phyloP scores from a whole-genome alignment of 2,888 invertebrate species.

The Drosophila phalerata region DNA sequence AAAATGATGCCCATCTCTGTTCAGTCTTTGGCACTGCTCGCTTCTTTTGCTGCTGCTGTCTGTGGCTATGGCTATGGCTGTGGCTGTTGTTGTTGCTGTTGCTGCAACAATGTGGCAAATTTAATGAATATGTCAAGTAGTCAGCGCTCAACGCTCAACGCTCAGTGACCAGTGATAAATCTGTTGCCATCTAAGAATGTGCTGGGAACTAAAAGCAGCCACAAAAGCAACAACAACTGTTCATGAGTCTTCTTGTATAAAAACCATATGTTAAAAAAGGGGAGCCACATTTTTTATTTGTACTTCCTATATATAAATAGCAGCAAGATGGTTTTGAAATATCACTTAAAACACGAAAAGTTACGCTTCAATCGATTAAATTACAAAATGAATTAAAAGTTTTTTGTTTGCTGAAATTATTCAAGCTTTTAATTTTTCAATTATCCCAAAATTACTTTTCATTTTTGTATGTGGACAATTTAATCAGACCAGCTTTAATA shows the following conservation, averaged over 20 bases:
- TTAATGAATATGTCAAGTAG: constrained; percentile 80
- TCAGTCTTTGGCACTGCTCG: constrained; percentile 14
- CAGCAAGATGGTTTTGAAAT: too few relatives aligned
- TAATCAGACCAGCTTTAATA: too few relatives aligned
- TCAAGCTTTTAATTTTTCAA: too few relatives aligned
- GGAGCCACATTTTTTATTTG: neutral
- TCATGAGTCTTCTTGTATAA: neutral
- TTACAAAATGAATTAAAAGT: too few relatives aligned
- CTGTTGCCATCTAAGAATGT: constrained; percentile 63
- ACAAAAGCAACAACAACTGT: neutral
- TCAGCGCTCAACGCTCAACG: constrained; percentile 63
- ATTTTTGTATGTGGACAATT: too few relatives aligned
- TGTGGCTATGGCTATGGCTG: too few relatives aligned
- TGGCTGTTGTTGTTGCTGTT: constrained; percentile 16
- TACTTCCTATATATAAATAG: too few relatives aligned
- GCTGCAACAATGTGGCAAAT: constrained; percentile 78
- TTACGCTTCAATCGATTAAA: too few relatives aligned
- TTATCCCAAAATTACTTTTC: too few relatives aligned
- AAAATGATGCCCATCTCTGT: constrained; percentile 81
- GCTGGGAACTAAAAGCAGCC: constrained; percentile 42
- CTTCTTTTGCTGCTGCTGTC: constrained; percentile 5
- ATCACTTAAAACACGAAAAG: too few relatives aligned
- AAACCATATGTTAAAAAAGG: neutral
- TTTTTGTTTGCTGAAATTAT: too few relatives aligned
- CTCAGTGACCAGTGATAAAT: constrained; percentile 72